Evolutionary conservation across 2,113 vertebrate genomes (phyloP).

Genomic region (Pseudonaja textilis): DNA sequence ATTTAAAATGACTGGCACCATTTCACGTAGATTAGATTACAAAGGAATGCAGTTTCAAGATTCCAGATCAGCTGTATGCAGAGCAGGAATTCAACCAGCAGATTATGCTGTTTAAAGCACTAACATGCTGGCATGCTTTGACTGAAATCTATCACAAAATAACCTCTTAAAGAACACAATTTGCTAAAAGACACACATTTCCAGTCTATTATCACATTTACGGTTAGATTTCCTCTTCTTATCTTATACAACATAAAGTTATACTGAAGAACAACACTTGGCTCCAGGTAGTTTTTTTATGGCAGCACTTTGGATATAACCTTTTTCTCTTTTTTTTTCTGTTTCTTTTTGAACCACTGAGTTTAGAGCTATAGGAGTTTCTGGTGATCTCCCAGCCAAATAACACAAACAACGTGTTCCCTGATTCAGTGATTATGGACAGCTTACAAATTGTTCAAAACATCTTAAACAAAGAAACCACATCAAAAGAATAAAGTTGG

Average conservation of each 20-base stretch:
- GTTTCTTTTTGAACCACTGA: neutral
- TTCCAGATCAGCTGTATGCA: conserved; percentile 8
- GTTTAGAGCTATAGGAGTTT: neutral
- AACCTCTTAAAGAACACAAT: neutral
- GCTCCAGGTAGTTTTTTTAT: neutral
- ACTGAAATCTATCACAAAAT: conserved; percentile 1
- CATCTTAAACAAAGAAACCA: neutral
- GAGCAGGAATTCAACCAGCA: neutral
- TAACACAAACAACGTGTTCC: neutral
- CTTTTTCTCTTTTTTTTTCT: neutral
- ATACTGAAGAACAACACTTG: neutral
- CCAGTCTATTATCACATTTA: neutral
- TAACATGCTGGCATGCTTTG: conserved; percentile 1
- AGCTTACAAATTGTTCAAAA: neutral
- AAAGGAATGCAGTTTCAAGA: conserved; percentile 12
- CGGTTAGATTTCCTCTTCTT: neutral
- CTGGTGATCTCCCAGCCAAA: neutral
- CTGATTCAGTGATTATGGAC: neutral
- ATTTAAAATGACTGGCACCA: neutral
- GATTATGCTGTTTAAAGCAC: conserved; percentile 16
- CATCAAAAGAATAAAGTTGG: neutral
- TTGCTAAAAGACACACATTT: neutral
- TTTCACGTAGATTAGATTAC: conserved; percentile 17
- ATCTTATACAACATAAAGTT: neutral
- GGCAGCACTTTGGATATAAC: neutral